Conservation (phyloP, 2,888 invertebrate genomes). For the Pseudoips prasinana region DNA sequence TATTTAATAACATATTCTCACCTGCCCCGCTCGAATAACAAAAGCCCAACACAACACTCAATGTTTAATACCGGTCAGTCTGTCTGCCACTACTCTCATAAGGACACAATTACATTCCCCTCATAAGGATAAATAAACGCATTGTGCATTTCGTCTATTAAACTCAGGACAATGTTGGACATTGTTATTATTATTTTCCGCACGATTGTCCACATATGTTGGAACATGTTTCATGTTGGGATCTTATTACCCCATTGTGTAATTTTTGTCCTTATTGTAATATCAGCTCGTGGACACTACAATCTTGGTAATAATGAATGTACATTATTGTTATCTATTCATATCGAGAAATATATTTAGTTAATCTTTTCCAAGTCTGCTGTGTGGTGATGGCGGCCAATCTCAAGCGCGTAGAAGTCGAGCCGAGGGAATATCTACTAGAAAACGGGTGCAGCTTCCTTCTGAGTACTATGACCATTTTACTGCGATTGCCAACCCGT, state of each 20-base stretch:
- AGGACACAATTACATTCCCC: constrained; percentile 27
- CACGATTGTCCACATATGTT: constrained; percentile 55
- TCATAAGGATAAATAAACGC: constrained; percentile 35
- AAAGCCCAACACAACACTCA: no score
- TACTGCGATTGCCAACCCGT: no score
- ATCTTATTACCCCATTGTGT: constrained; percentile 49
- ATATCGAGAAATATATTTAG: no score
- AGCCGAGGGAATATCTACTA: no score
- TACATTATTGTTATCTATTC: no score
- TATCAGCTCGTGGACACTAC: constrained; percentile 9
- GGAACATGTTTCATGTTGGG: constrained; percentile 40
- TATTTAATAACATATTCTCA: no score
- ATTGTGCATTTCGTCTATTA: constrained; percentile 49
- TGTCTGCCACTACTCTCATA: background rate
- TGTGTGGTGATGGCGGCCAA: no score
- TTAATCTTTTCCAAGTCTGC: no score
- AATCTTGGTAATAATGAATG: background rate
- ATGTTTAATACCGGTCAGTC: background rate
- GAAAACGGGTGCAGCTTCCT: no score
- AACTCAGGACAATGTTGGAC: constrained; percentile 39
- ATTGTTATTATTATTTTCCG: constrained; percentile 48
- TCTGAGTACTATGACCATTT: no score
- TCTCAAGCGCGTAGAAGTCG: no score
- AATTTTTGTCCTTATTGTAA: constrained; percentile 17
- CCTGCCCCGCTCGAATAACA: no score